Base-by-base conservation (phyloP, 2,113 vertebrate genomes). In the Clarias magur region DNA sequence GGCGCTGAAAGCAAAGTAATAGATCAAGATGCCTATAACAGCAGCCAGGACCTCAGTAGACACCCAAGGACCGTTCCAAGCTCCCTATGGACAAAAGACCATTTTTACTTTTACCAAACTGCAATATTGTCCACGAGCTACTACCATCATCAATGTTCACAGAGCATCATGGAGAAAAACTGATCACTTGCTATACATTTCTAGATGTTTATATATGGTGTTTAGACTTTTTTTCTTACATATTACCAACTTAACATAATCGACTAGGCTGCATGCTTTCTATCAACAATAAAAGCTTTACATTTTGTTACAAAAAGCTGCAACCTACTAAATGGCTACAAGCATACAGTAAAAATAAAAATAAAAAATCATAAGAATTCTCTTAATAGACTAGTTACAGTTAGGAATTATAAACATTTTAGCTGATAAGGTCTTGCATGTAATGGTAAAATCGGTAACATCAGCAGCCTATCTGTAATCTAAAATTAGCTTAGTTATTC, bases 11-110 rank as follows among this genome's bases (percentile, higher is more conserved):
- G 97, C 97, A 89, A 97, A 81, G 90, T 97, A 97, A 90, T 97
- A 97, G 73, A 97, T 86, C 54, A 97, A 62, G 54, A 98, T 93
- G 25, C 97, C 96, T 0, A 97, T 93, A 4, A 92, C 94, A 4
- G 95, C 97, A 0, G 97, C 97, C 91, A 98, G 91, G n/a, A 98
- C 96, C 89, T 98, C 97, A 0, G 97, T 98, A 13, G 97, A 96
- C 75, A 98, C 96, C 97, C 96, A 97, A 2, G 97, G 97, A 48
- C 97, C 97, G 0, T 72, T 97, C 97, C 97, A 98, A 0, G 95
- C 96, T 63, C 97, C 97, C 97, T 98, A 92, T 0, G 76, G 85
- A 60, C 34, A 67, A 62, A 86, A 86, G 23, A 34, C 11, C 0
- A 25, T 72, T 48, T 48, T 48, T 8, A 48, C n/a, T 34, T 42